Percentiles rank a stretch among this genome's conserved stretches.
Evolutionary conservation across 1,140 invertebrate genomes (phyloP).

Genomic region (Drosophila sturtevanti): DNA sequence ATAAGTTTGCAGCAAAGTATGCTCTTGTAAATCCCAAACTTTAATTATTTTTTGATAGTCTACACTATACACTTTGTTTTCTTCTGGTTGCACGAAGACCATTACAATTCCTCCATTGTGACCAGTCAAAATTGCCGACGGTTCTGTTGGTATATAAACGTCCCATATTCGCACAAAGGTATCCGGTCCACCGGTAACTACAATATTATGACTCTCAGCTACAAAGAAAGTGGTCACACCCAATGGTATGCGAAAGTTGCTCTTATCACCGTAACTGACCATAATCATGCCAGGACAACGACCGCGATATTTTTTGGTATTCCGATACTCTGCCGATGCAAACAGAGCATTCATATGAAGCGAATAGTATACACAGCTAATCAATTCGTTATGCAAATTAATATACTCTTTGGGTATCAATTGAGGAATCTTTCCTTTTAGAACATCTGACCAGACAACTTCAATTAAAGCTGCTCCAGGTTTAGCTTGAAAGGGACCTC

Average conservation of each 20-base stretch:
- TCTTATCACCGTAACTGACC: slow-evolving; percentile 57
- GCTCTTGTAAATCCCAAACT: slow-evolving; percentile 87
- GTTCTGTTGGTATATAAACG: slow-evolving; percentile 87
- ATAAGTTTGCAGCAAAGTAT: slow-evolving; percentile 85
- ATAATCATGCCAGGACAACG: slow-evolving; percentile 69
- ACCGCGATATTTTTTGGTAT: slow-evolving; percentile 69
- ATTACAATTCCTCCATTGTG: slow-evolving; percentile 88
- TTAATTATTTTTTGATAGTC: slow-evolving; percentile 87
- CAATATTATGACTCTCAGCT: slow-evolving; percentile 84
- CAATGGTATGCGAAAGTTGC: slow-evolving; percentile 63
- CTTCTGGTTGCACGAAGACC: slow-evolving; percentile 87
- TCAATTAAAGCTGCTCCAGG: slow-evolving; percentile 84
- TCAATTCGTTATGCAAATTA: slow-evolving; percentile 85
- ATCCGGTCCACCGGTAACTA: slow-evolving; percentile 89
- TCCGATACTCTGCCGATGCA: slow-evolving; percentile 83
- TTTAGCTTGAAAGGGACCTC: slow-evolving; percentile 87
- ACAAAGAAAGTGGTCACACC: slow-evolving; percentile 85
- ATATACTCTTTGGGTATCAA: slow-evolving; percentile 84
- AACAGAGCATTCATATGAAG: slow-evolving; percentile 84
- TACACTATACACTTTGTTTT: slow-evolving; percentile 88
- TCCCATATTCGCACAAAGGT: slow-evolving; percentile 90
- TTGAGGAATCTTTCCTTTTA: slow-evolving; percentile 82
- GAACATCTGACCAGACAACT: slow-evolving; percentile 85
- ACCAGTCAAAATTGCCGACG: slow-evolving; percentile 86
- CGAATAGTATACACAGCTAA: slow-evolving; percentile 87